Percentiles rank a stretch among this genome's conserved stretches.
These are phyloP conservation scores for Anoplius nigerrimus DNA, from an alignment of 2,888 invertebrate genomes.

Conservation along the genomic window DNA sequence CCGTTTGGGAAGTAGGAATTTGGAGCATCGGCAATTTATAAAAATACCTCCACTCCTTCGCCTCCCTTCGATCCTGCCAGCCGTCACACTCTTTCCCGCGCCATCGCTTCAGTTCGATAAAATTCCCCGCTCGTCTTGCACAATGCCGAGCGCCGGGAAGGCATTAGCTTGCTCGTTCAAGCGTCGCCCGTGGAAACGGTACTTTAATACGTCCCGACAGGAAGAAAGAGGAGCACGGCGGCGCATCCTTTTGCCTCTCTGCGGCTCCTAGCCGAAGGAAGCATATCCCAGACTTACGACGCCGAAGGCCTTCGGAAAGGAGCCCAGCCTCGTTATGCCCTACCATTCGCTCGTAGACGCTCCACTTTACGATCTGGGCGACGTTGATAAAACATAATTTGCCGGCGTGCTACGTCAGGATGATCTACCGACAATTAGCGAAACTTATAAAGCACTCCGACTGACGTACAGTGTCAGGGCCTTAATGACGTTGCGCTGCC, in stretches of 20 bases:
- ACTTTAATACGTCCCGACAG: conserved; percentile 12
- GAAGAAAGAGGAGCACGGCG: conserved; percentile 4
- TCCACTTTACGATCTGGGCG: too few relatives aligned
- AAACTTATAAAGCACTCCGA: too few relatives aligned
- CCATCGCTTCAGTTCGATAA: neutral
- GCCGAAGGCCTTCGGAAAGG: neutral
- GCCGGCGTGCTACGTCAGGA: too few relatives aligned
- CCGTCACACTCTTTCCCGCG: neutral
- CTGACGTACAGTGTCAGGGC: too few relatives aligned
- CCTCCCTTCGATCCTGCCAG: neutral
- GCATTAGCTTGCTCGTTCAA: conserved; percentile 19
- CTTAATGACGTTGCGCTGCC: too few relatives aligned
- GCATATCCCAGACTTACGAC: neutral
- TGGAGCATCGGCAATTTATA: too few relatives aligned
- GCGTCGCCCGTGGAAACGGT: conserved; percentile 20
- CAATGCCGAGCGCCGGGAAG: neutral
- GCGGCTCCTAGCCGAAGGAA: neutral
- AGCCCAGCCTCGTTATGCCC: neutral
- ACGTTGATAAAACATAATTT: too few relatives aligned
- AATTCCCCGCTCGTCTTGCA: conserved; percentile 3
- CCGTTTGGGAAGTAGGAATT: too few relatives aligned
- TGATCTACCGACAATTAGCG: too few relatives aligned
- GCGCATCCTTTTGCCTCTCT: neutral
- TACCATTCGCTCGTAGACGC: neutral
- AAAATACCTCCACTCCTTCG: too few relatives aligned